Evolutionary conservation across 2,888 invertebrate species (phyloP), one percentile per base, ranked within the genome.

Genomic region (Rhimphoctona megacephalus): DNA sequence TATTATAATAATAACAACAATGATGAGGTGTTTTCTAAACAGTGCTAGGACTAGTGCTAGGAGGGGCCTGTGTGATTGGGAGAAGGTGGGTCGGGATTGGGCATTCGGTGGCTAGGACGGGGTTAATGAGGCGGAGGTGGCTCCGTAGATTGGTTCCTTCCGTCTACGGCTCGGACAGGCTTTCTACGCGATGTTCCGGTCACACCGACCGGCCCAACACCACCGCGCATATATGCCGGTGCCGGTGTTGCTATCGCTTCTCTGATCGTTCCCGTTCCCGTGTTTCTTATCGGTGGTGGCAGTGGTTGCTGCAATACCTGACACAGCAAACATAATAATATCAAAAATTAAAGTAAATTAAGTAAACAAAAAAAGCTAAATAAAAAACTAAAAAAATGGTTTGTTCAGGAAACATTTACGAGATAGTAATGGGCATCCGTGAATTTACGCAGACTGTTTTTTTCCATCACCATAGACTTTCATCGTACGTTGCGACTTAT

Each of bases 71-170:
- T 77, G 85, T 84, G 87, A 82, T 87, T 66, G 87, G 90, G 89
- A 89, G 88, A 89, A 88, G 90, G 89, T 90, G 89, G 90, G 89
- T 86, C 84, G 88, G 90, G 90, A 88, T 88, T 69, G 85, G 87
- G 85, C 83, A 73, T 81, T 80, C 82, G 86, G 67, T 70, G 70
- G 73, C 80, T 80, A 91, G 81, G 85, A 57, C 22, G 90, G 91
- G 92, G 94, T 95, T 95, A 95, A 93, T 94, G 95, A 81, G 95
- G 95, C 49, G 95, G 95, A 81, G 95, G 95, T 61, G 95, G 95
- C 86, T 95, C 95, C 88, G 94, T 94, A 85, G 95, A 94, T 92
- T 95, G 95, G 90, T 95, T 95, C 90, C 94, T 93, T 82, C 94
- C 94, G 89, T 94, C 94, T 87, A 94, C 94, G 85, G 95, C 94